Evolutionary conservation across 1,140 invertebrate genomes (phyloP).

Genomic region (Drosophila sturtevanti): DNA sequence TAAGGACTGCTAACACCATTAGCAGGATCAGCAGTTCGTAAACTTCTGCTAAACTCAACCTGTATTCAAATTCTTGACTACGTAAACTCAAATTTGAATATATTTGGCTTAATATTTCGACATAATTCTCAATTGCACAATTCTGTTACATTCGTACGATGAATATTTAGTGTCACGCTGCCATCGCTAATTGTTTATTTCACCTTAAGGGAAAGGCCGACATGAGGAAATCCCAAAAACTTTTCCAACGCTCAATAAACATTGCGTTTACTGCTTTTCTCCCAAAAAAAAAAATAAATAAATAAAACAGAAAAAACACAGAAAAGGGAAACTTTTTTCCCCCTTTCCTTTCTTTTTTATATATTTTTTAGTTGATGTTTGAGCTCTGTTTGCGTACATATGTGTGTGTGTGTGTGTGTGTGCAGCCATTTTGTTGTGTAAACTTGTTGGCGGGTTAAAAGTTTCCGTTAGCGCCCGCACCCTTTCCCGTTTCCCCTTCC

Average conservation of each 20-base stretch:
- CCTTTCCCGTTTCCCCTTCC: neutral
- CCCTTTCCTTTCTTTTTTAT: constrained; percentile 48
- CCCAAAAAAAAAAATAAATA: constrained; percentile 41
- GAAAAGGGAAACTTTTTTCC: constrained; percentile 37
- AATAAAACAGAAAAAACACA: too few relatives aligned
- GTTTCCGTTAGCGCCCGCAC: constrained; percentile 25
- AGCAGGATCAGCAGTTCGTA: too few relatives aligned
- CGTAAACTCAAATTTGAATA: too few relatives aligned
- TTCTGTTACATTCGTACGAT: too few relatives aligned
- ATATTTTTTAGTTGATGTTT: constrained; percentile 59
- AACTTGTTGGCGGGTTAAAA: constrained; percentile 58
- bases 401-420: constrained; percentile 33
- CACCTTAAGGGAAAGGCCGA: constrained; percentile 23
- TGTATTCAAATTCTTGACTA: too few relatives aligned
- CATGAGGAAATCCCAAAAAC: constrained; percentile 24
- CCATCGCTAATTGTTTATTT: constrained; percentile 32
- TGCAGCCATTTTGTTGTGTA: constrained; percentile 75
- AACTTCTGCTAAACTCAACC: too few relatives aligned
- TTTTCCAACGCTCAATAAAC: constrained; percentile 72
- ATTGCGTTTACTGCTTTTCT: constrained; percentile 57
- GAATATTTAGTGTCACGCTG: constrained; percentile 7
- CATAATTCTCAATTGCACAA: too few relatives aligned
- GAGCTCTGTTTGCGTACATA: too few relatives aligned
- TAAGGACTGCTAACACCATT: too few relatives aligned
- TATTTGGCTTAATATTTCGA: too few relatives aligned